These are phyloP conservation scores for Sialia sialis DNA, from an alignment of 2,113 vertebrate genomes.

Conservation along the genomic window DNA sequence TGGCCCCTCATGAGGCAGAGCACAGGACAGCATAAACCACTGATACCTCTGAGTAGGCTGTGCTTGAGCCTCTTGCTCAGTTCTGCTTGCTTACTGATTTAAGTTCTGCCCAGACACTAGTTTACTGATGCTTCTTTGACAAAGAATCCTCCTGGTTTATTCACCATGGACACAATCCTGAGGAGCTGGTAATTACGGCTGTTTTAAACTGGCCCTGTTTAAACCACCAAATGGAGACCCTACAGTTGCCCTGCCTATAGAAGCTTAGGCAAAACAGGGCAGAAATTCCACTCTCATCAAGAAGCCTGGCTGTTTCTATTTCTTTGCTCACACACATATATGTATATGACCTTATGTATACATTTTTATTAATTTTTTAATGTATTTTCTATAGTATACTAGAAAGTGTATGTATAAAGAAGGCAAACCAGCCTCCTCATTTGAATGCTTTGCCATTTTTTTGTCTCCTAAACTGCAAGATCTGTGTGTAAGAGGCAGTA, in stretches of 20 bases:
- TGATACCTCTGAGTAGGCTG: neutral
- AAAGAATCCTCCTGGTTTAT: neutral
- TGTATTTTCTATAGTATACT: neutral
- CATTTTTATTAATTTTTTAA: neutral
- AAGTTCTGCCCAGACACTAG: neutral
- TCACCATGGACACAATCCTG: neutral
- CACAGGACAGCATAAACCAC: neutral
- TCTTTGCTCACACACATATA: neutral
- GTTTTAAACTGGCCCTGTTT: neutral
- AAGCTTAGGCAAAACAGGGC: neutral
- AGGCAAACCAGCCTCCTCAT: neutral
- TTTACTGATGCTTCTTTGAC: neutral
- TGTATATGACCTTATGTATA: rapidly evolving
- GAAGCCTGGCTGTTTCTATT: neutral
- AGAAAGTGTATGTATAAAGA: neutral
- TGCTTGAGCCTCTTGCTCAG: neutral
- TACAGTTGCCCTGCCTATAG: neutral
- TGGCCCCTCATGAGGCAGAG: neutral
- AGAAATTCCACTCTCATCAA: neutral
- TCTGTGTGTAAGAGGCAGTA: neutral
- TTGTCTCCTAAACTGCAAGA: neutral
- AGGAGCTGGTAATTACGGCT: neutral
- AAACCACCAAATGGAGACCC: neutral
- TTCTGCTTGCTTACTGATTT: neutral
- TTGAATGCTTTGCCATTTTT: neutral